Evolutionary conservation across 2,797 vertebrate genomes (phyloP), one percentile per base, ranked within the genome.

Genomic region (Linurgus olivaceus): DNA sequence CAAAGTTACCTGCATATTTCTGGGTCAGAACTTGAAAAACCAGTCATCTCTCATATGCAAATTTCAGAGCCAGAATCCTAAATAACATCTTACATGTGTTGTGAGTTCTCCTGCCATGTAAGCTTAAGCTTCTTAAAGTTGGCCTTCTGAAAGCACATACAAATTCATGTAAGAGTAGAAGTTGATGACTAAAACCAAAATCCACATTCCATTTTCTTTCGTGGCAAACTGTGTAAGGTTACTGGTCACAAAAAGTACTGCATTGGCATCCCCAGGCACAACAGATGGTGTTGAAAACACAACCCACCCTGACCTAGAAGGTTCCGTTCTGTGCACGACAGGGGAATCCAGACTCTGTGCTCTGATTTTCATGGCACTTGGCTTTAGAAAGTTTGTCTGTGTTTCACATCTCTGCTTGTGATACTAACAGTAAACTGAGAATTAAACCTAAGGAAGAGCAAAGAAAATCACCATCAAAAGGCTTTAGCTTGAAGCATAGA

Each of bases 281-380:
- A 95, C 89, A 96, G 96, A 94, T 94, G 94, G 91, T 83, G 50
- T n/a, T 2, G 0, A 88, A 91, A 93, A 91, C n/a, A 68, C 68
- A 59, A 67, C 61, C 87, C 63, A 81, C 31, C 38, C 91, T 91
- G 82, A 74, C 73, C 87, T 70, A 72, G 62, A 83, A 61, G 65
- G 78, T 47, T 94, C 44, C 55, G 68, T 37, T 87, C 63, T 83
- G 38, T 57, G 52, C 58, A 54, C 0, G 0, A 88, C 59, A 84
- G 21, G 66, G 40, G 48, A 90, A 88, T 70, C 73, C 79, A 94
- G 48, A 50, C 63, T 76, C 45, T 12, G 5, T 71, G 77, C 55
- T 92, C 84, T 82, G 72, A 15, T 92, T 72, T 81, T 57, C 63
- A 73, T 7, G 70, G 75, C 24, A 87, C 47, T 90, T 84, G 82